phyloP scores from a whole-genome alignment of 2,888 invertebrate genomes.

The Drosophila kuntzei region DNA sequence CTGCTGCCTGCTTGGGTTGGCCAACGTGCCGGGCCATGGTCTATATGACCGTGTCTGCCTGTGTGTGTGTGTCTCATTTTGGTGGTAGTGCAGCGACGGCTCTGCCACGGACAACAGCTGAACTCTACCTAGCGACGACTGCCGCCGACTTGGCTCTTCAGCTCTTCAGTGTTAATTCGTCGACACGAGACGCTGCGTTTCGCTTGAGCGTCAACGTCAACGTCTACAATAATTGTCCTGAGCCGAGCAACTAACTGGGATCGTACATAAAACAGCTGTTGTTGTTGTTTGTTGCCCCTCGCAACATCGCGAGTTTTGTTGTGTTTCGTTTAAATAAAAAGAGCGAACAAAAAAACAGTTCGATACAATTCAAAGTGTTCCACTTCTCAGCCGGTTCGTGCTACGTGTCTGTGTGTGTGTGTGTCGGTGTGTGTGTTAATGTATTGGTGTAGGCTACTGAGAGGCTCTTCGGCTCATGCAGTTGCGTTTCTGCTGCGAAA shows the following conservation, averaged over 20 bases:
- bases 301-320: constrained; percentile 56
- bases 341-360: constrained; percentile 36
- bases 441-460: constrained; percentile 48
- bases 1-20: constrained; percentile 62
- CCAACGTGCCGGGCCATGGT: constrained; percentile 29
- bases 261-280: constrained; percentile 29
- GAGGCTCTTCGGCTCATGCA: constrained; percentile 57
- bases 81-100: constrained; percentile 68
- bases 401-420: constrained; percentile 21
- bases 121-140: constrained; percentile 59
- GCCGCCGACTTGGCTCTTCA: constrained; percentile 77
- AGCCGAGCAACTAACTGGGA: constrained; percentile 37
- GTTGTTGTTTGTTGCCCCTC: constrained; percentile 48
- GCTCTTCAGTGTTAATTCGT: constrained; percentile 84
- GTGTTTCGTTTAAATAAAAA: constrained; percentile 30
- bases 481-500: constrained; percentile 24
- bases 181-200: constrained; percentile 83
- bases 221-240: constrained; percentile 44
- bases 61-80: constrained; percentile 40
- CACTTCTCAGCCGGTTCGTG: constrained; percentile 47
- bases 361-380: constrained; percentile 75
- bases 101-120: constrained; percentile 56
- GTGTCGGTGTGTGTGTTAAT: constrained; percentile 25
- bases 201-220: constrained; percentile 58
- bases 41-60: constrained; percentile 37